Conservation (phyloP, 2,113 vertebrate genomes). For the Nothobranchius kuhntae region DNA sequence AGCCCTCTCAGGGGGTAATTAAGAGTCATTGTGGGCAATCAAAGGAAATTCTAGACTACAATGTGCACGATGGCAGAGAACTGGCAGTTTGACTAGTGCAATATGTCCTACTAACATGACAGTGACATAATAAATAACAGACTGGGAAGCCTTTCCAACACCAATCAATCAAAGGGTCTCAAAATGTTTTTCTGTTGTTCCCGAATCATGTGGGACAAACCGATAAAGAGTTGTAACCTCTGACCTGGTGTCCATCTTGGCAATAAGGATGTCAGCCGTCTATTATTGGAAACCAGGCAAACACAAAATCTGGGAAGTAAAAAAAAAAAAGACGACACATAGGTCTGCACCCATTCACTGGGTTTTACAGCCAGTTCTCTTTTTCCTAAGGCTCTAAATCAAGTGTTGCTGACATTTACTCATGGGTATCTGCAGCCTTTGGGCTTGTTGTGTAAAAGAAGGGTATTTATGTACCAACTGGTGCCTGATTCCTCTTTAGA, state of each 20-base stretch:
- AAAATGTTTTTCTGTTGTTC: not conserved
- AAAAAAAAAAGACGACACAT: not conserved
- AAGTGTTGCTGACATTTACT: constrained; percentile 3
- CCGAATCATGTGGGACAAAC: not conserved
- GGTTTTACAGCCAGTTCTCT: constrained; percentile 42
- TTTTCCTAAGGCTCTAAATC: constrained; percentile 44
- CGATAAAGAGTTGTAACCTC: not conserved
- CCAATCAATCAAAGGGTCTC: not conserved
- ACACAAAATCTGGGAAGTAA: constrained; percentile 43
- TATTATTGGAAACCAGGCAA: constrained; percentile 22
- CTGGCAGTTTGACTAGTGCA: not conserved
- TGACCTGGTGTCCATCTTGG: not conserved
- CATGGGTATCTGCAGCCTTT: constrained; percentile 1
- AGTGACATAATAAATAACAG: not conserved
- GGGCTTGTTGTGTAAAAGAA: constrained; percentile 1
- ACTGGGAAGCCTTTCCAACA: not conserved
- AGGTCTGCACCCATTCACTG: not conserved
- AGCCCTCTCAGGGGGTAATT: not conserved
- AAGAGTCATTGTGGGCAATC: constrained; percentile 13
- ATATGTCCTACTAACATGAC: not conserved
- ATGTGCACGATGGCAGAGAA: not conserved
- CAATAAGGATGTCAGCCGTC: not conserved
- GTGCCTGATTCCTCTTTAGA: not conserved
- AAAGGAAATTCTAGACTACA: constrained; percentile 5
- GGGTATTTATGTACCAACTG: constrained; percentile 7